These are phyloP conservation scores for Mongoloraphidia duomilia DNA, from an alignment of 2,888 invertebrate species.

Conservation along the genomic window DNA sequence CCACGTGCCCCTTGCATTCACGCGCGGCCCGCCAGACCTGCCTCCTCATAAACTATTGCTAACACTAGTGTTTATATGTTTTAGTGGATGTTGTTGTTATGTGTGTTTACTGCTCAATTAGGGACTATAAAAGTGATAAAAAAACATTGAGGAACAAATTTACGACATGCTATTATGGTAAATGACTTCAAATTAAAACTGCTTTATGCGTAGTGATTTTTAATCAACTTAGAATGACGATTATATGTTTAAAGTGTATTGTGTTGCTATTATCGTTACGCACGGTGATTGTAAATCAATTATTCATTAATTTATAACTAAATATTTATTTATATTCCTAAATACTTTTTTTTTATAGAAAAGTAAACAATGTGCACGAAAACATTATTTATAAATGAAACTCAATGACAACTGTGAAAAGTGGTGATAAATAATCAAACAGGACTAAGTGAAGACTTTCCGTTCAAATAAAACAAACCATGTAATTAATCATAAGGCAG, in stretches of 20 bases:
- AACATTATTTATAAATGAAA: not conserved
- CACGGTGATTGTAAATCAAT: not conserved
- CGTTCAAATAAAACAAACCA: not conserved
- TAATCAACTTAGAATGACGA: too few relatives aligned
- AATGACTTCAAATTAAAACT: slow-evolving; percentile 1
- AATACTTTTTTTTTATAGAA: too few relatives aligned
- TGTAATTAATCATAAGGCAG: not conserved
- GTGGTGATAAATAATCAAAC: not conserved
- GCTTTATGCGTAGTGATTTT: not conserved
- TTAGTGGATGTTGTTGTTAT: slow-evolving; percentile 13
- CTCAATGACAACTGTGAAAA: not conserved
- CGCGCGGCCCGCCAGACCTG: not conserved
- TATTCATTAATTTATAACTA: not conserved
- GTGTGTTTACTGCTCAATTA: slow-evolving; percentile 23
- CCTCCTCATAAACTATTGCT: slow-evolving; percentile 1
- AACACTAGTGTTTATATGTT: slow-evolving; percentile 17
- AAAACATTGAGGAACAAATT: slow-evolving; percentile 15
- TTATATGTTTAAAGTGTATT: too few relatives aligned
- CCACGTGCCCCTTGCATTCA: slow-evolving; percentile 32
- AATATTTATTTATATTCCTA: not conserved
- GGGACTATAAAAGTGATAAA: slow-evolving; percentile 12
- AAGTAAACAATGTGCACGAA: too few relatives aligned
- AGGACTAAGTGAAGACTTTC: not conserved
- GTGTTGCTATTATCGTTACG: not conserved
- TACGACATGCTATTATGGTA: slow-evolving; percentile 18